These are phyloP conservation scores for Todus mexicanus DNA, from an alignment of 2,797 vertebrate species.

Conservation along the genomic window DNA sequence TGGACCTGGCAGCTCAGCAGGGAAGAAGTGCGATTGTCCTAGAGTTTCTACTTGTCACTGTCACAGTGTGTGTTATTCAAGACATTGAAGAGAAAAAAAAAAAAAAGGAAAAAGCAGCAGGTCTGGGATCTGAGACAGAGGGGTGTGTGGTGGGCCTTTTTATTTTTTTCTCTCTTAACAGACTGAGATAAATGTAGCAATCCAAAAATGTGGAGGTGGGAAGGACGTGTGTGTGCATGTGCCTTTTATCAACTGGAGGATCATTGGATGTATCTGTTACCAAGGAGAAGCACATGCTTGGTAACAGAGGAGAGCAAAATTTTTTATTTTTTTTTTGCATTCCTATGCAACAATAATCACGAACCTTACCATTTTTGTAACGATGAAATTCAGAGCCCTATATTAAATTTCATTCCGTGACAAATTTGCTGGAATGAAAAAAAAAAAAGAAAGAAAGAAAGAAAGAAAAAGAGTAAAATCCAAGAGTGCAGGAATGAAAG, in stretches of 20 bases:
- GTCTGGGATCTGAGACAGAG: slow-evolving; percentile 12
- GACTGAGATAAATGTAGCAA: slow-evolving; percentile 60
- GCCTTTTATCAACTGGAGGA: slow-evolving; percentile 56
- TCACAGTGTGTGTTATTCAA: not conserved
- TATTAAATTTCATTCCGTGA: not conserved
- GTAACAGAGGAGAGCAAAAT: slow-evolving; percentile 61
- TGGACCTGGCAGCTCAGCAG: accelerated
- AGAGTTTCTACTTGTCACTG: not conserved
- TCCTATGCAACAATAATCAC: not conserved
- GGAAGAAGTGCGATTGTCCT: not conserved
- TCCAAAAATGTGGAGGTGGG: slow-evolving; percentile 53
- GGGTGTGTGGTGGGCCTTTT: not conserved
- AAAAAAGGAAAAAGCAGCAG: not conserved
- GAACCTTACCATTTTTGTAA: not conserved
- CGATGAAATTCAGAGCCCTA: not conserved
- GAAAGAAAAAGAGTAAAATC: not conserved
- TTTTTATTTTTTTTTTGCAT: slow-evolving; percentile 51
- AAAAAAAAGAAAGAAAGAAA: not conserved
- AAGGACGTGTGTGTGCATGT: slow-evolving; percentile 56
- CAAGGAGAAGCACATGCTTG: slow-evolving; percentile 34
- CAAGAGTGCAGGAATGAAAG: not conserved
- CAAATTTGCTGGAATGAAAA: not conserved
- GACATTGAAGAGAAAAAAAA: not conserved
- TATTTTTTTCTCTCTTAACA: slow-evolving; percentile 35
- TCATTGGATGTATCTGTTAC: slow-evolving; percentile 57